These are phyloP conservation scores for Miopithecus talapoin DNA, from an alignment of 2,797 vertebrate genomes.

Conservation along the genomic window DNA sequence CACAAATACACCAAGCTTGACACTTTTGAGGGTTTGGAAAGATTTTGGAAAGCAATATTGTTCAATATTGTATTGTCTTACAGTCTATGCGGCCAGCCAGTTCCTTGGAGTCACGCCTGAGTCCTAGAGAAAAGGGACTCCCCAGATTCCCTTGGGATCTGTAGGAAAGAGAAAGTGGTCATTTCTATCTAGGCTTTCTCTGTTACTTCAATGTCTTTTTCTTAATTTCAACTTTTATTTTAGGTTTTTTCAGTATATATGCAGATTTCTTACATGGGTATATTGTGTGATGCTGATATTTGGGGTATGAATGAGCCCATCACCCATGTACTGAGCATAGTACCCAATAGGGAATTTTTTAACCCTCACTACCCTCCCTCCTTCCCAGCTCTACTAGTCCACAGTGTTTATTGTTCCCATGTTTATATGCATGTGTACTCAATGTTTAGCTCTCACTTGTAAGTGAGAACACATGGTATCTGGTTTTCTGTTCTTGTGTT, in stretches of 20 bases:
- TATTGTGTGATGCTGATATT: too few relatives aligned
- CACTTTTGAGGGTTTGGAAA: not conserved
- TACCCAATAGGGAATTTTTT: not conserved
- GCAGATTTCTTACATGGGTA: too few relatives aligned
- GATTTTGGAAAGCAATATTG: not conserved
- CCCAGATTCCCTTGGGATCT: not conserved
- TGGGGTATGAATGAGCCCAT: too few relatives aligned
- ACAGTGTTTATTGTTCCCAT: not conserved
- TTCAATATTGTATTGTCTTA: not conserved
- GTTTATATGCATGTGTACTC: not conserved
- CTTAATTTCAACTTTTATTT: too few relatives aligned
- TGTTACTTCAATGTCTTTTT: not conserved
- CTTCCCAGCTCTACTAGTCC: not conserved
- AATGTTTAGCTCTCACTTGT: not conserved
- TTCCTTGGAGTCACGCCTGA: not conserved
- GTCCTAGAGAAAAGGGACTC: not conserved
- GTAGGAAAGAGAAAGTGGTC: not conserved
- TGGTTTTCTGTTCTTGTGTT: not conserved
- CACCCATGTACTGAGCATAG: too few relatives aligned
- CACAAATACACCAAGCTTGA: not conserved
- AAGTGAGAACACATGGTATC: not conserved
- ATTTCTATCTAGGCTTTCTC: not conserved
- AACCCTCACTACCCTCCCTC: too few relatives aligned
- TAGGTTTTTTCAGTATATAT: too few relatives aligned
- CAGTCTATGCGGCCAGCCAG: not conserved